Evolutionary conservation across 2,888 invertebrate genomes (phyloP).

Genomic region (Hydroisotoma schaefferi): DNA sequence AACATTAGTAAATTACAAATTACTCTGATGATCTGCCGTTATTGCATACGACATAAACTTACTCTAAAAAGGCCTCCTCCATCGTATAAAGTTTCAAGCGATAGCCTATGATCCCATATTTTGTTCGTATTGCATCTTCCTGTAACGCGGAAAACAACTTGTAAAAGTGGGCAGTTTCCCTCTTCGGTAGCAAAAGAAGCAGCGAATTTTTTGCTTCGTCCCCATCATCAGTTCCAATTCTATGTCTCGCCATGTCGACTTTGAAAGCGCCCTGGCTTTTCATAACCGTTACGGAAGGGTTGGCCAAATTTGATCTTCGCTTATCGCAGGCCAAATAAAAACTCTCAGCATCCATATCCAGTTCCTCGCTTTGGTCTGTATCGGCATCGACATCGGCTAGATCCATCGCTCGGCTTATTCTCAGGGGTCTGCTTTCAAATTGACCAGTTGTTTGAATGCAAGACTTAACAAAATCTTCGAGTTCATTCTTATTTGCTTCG

Average conservation of each 20-base stretch:
- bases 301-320: neutral
- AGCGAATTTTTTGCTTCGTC: neutral
- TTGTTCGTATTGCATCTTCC: neutral
- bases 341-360: neutral
- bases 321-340: neutral
- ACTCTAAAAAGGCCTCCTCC: slow-evolving; percentile 18
- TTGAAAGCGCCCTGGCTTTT: neutral
- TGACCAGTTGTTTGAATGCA: neutral
- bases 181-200: slow-evolving; percentile 10
- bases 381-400: neutral
- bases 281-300: neutral
- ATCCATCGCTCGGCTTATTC: slow-evolving; percentile 4
- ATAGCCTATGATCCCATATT: slow-evolving; percentile 19
- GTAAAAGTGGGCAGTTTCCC: slow-evolving; percentile 16
- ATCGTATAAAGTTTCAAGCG: slow-evolving; percentile 15
- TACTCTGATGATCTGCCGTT: too few relatives aligned
- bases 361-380: neutral
- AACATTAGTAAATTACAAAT: too few relatives aligned
- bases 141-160: slow-evolving; percentile 18
- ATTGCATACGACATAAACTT: neutral
- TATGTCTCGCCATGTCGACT: neutral
- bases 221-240: neutral
- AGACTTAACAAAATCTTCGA: neutral
- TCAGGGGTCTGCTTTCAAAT: neutral
- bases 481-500: neutral